phyloP scores from a whole-genome alignment of 2,113 vertebrate species.

The Pitta sordida region DNA sequence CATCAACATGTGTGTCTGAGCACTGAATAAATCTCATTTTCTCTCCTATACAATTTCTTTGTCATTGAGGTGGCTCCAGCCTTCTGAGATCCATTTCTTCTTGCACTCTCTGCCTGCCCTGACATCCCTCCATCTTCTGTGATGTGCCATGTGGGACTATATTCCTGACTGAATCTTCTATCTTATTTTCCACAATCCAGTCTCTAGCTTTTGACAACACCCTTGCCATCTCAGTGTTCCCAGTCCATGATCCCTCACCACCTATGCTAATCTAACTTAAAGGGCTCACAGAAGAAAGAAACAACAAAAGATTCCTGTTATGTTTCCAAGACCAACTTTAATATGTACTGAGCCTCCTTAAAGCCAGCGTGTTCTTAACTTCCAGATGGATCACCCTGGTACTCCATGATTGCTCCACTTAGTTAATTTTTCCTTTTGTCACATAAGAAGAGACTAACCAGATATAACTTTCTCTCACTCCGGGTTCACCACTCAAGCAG shows the following conservation, averaged over 20 bases:
- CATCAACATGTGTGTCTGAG: not conserved
- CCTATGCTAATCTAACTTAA: not conserved
- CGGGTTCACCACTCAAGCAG: not conserved
- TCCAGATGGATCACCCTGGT: not conserved
- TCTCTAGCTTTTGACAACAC: not conserved
- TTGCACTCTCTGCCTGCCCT: not conserved
- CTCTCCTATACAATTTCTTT: not conserved
- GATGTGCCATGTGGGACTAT: not conserved
- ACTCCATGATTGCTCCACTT: not conserved
- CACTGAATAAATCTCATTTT: not conserved
- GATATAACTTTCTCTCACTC: not conserved
- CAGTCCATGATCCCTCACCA: not conserved
- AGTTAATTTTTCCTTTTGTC: not conserved
- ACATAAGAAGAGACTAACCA: not conserved
- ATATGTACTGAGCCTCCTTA: not conserved
- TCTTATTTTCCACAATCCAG: not conserved
- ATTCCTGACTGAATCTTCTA: not conserved
- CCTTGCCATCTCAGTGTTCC: not conserved
- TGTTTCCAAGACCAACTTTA: not conserved
- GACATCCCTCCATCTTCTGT: not conserved
- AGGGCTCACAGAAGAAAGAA: not conserved
- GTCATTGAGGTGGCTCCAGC: not conserved
- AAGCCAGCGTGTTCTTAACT: not conserved
- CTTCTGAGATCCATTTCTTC: not conserved
- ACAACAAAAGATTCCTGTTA: not conserved